These are phyloP conservation scores for Epinephelus cyanopodus DNA, from an alignment of 2,113 vertebrate species.

Conservation along the genomic window DNA sequence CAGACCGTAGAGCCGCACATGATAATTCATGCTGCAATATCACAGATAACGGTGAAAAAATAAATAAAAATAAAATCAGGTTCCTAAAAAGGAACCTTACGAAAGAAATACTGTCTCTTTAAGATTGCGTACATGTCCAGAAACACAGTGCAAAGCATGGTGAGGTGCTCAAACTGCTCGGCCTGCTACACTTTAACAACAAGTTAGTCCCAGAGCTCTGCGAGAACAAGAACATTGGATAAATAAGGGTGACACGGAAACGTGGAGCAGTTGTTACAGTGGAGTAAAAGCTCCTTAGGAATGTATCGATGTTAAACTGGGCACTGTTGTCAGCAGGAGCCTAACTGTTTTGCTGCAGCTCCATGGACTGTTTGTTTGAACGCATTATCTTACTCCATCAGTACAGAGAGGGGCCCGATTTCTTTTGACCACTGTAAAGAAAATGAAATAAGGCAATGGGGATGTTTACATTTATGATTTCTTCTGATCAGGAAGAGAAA, in stretches of 20 bases:
- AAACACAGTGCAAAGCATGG: conserved; percentile 70
- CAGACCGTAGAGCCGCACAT: conserved; percentile 50
- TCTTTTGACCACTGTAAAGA: conserved; percentile 39
- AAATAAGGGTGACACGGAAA: conserved; percentile 8
- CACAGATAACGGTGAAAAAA: conserved; percentile 33
- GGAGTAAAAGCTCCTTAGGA: conserved; percentile 42
- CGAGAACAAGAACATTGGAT: conserved; percentile 37
- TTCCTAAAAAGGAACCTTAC: conserved; percentile 61
- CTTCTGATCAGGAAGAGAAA: conserved; percentile 23
- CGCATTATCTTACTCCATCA: conserved; percentile 22
- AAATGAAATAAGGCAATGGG: conserved; percentile 66
- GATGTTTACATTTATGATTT: conserved; percentile 44
- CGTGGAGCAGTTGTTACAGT: conserved; percentile 32
- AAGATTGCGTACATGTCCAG: conserved; percentile 72
- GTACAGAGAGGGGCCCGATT: conserved; percentile 26
- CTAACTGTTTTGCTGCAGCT: conserved; percentile 48
- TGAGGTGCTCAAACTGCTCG: conserved; percentile 54
- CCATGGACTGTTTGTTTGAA: conserved; percentile 23
- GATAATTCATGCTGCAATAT: conserved; percentile 59
- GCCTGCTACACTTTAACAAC: conserved; percentile 63
- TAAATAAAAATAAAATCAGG: background rate
- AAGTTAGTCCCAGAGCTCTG: conserved; percentile 57
- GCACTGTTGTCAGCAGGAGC: conserved; percentile 3
- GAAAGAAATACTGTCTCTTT: conserved; percentile 85
- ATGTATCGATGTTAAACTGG: conserved; percentile 35